phyloP scores from a whole-genome alignment of 1,140 invertebrate species.

The Trachelipus rathkii region DNA sequence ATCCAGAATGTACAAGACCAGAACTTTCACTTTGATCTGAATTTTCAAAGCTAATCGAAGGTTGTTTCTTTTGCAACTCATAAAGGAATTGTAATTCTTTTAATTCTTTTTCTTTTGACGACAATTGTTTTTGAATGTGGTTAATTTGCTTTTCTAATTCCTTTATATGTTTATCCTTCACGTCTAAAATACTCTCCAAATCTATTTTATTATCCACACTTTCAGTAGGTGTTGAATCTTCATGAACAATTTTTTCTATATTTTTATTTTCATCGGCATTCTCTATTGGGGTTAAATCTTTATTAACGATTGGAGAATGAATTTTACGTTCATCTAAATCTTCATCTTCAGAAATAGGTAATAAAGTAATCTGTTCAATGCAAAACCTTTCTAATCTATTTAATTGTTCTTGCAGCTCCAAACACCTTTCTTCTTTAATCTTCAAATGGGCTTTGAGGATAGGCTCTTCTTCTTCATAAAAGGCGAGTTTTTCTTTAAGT shows the following conservation, averaged over 20 bases:
- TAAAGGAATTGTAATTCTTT: neutral
- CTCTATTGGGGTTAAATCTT: slow-evolving; percentile 18
- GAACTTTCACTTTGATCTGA: neutral
- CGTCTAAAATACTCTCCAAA: neutral
- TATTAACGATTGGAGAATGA: slow-evolving; percentile 10
- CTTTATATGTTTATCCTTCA: neutral
- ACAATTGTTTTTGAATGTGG: neutral
- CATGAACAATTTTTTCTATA: slow-evolving; percentile 23
- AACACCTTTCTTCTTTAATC: slow-evolving; percentile 22
- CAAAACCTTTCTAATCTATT: slow-evolving; percentile 32
- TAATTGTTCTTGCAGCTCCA: slow-evolving; percentile 28
- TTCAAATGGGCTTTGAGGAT: slow-evolving; percentile 20
- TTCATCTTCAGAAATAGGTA: slow-evolving; percentile 28
- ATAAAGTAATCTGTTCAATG: slow-evolving; percentile 31
- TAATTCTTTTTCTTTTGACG: neutral
- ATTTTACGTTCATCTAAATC: slow-evolving; percentile 25
- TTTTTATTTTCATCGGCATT: slow-evolving; percentile 20
- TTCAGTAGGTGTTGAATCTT: slow-evolving; percentile 17
- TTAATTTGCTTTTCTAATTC: neutral
- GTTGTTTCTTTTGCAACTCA: neutral
- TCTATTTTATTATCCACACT: slow-evolving; percentile 6
- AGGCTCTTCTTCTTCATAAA: slow-evolving; percentile 22
- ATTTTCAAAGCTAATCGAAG: neutral
- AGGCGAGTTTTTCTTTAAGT: slow-evolving; percentile 28
- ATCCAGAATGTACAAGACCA: neutral